Evolutionary conservation across 2,888 invertebrate species (phyloP).

Genomic region (Penaeus monodon): DNA sequence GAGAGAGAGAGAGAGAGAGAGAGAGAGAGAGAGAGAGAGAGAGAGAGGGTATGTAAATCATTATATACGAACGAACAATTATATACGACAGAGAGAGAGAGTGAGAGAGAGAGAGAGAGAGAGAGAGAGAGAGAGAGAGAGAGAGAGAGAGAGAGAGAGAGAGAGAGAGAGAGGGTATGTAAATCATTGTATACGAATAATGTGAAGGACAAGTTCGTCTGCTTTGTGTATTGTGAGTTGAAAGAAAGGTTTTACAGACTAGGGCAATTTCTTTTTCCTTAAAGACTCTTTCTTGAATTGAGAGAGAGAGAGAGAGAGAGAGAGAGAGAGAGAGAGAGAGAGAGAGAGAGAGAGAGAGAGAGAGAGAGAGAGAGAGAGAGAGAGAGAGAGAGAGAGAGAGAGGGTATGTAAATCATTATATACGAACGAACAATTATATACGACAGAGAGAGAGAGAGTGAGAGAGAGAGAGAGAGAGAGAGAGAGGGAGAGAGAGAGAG

Average conservation of each 20-base stretch:
- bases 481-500: slow-evolving; percentile 12
- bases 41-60: no score
- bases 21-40: slow-evolving; percentile 14
- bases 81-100: no score
- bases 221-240: no score
- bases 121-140: no score
- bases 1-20: slow-evolving; percentile 16
- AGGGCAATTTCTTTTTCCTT: not conserved
- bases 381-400: not conserved
- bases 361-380: not conserved
- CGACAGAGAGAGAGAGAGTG: not conserved
- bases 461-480: slow-evolving; percentile 16
- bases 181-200: no score
- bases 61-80: no score
- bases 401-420: no score
- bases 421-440: no score
- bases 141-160: no score
- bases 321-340: slow-evolving; percentile 16
- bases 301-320: slow-evolving; percentile 6
- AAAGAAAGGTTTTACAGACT: no score
- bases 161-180: slow-evolving; percentile 5
- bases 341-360: slow-evolving; percentile 14
- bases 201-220: no score
- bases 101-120: no score
- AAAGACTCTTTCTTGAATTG: not conserved